A percentile compares a stretch with the other conserved stretches of the same genome.
Evolutionary conservation across 1,140 invertebrate species (phyloP).

Genomic region (Philaenus spumarius): DNA sequence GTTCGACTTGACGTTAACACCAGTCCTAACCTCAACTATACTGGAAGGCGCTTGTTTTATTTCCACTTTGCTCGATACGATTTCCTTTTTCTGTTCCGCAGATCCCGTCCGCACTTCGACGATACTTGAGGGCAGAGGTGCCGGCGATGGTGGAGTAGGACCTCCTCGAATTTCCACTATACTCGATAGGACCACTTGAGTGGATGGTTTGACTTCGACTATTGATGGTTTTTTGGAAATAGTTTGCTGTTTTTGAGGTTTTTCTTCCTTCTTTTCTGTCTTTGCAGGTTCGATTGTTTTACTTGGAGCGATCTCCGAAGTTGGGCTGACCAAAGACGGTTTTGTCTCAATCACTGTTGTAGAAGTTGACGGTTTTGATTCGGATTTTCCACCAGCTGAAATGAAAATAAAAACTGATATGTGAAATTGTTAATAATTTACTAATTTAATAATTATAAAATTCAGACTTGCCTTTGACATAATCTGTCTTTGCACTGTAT

Average conservation of each 20-base stretch:
- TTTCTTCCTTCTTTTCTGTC: slow-evolving; percentile 30
- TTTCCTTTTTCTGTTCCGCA: slow-evolving; percentile 28
- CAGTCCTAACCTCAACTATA: slow-evolving; percentile 38
- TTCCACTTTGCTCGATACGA: slow-evolving; percentile 21
- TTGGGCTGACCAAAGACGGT: slow-evolving; percentile 31
- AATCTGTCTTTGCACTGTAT: no score
- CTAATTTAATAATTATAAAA: background rate
- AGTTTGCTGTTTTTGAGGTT: slow-evolving; percentile 21
- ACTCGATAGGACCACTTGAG: slow-evolving; percentile 26
- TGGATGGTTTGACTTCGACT: slow-evolving; percentile 41
- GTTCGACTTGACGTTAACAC: slow-evolving; percentile 30
- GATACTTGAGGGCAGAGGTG: no score
- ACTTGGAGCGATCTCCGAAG: slow-evolving; percentile 48
- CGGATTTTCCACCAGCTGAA: background rate
- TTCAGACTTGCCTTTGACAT: background rate
- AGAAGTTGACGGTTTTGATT: slow-evolving; percentile 35
- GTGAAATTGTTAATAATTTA: no score
- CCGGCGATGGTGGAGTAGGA: no score
- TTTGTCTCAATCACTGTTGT: slow-evolving; percentile 49
- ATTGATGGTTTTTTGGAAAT: slow-evolving; percentile 26
- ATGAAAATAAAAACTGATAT: background rate
- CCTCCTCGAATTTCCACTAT: slow-evolving; percentile 34
- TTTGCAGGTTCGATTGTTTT: slow-evolving; percentile 42
- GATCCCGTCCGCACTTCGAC: no score
- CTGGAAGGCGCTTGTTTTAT: slow-evolving; percentile 27